These are phyloP conservation scores for Gasterosteus nipponicus DNA, from an alignment of 2,113 vertebrate species.

Conservation along the genomic window DNA sequence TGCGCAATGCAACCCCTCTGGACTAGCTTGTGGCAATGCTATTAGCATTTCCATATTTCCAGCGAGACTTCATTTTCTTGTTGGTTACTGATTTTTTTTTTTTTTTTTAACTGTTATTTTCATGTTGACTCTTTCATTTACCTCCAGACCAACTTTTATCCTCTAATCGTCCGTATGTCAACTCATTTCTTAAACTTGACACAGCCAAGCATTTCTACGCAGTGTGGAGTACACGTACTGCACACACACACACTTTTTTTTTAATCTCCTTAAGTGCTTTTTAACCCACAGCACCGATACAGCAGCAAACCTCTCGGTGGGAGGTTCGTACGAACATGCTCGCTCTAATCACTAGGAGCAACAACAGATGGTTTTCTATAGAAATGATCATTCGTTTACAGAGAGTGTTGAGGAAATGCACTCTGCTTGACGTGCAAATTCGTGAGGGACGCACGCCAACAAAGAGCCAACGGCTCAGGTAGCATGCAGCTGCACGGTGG, in stretches of 20 bases:
- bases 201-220: not conserved
- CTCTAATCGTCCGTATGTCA: not conserved
- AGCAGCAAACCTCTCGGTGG: slow-evolving; percentile 9
- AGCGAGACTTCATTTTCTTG: not conserved
- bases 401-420: slow-evolving; percentile 27
- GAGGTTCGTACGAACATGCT: not conserved
- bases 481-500: slow-evolving; percentile 5
- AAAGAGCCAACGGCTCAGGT: slow-evolving; percentile 22
- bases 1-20: not conserved
- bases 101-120: not conserved
- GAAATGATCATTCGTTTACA: slow-evolving; percentile 35
- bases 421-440: slow-evolving; percentile 17
- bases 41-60: not conserved
- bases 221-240: not conserved
- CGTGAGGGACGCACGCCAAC: slow-evolving; percentile 9
- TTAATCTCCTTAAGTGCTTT: not conserved
- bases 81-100: not conserved
- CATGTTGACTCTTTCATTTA: not conserved
- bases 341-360: slow-evolving; percentile 9
- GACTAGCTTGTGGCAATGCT: not conserved
- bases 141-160: not conserved
- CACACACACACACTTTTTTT: not conserved
- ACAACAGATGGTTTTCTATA: slow-evolving; percentile 25
- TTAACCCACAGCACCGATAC: not conserved
- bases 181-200: not conserved